Base-by-base conservation (phyloP, 2,797 vertebrate genomes). In the Ctenopoma kingsleyae region DNA sequence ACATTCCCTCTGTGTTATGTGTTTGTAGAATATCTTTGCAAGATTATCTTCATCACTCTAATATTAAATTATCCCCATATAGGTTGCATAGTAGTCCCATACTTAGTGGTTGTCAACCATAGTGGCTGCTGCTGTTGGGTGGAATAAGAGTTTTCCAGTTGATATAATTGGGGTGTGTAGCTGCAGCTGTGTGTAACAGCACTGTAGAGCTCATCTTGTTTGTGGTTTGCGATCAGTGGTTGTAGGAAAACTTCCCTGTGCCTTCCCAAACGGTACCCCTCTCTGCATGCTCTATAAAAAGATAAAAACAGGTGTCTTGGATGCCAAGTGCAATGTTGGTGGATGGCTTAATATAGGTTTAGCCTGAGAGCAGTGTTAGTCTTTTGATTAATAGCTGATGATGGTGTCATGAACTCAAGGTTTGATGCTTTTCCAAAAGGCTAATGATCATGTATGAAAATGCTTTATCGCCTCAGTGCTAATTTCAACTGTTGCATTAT, bases 311-410 rank as follows among this genome's bases (percentile, higher is more conserved):
- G 91, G 89, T 91, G 88, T 70, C 56, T 67, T 19, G 44, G 70
- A 77, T 74, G 68, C 61, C 70, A 82, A 81, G 84, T 83, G 80
- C 81, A 78, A 78, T 66, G 75, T 40, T 57, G 56, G 74, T 44
- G 54, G 81, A 50, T 38, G 55, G 68, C 91, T 93, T 90, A 84
- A 87, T 90, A 90, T 93, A 93, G 90, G 58, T 80, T 83, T 80
- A 60, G 76, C 75, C 48, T 43, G 62, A 52, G 70, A 74, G 71
- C 81, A 35, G 67, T 87, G 89, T 89, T 71, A 66, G 61, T 59
- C 48, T 73, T 68, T 47, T 82, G 78, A 93, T 87, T 86, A 66
- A 89, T 71, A 67, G 32, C 73, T 5, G 46, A 67, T 6, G 11
- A 27, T 43, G 1, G 19, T 30, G 54, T 61, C 23, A 40, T 48